Conservation (phyloP, 2,888 invertebrate species). For the Cinara cedri region DNA sequence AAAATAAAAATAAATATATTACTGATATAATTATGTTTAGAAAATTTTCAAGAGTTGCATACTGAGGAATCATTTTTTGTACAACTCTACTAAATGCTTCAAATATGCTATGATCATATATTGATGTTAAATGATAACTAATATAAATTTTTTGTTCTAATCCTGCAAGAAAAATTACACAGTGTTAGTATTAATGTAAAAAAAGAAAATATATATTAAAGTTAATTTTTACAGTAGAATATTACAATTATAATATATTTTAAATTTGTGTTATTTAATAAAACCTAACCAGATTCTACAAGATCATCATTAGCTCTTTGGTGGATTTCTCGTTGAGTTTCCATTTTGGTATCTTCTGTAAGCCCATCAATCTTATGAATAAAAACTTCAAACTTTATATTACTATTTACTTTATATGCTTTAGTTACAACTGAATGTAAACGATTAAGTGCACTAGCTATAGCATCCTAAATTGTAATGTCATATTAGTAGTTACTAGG, state of each 20-base stretch:
- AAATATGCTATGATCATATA: constrained; percentile 99
- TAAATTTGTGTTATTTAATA: background rate
- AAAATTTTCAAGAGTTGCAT: constrained; percentile 95
- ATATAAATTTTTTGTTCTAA: constrained; percentile 81
- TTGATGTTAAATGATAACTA: constrained; percentile 96
- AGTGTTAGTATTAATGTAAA: background rate
- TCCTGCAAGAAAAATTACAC: constrained; percentile 63
- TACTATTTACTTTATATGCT: constrained; percentile 93
- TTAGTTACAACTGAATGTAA: constrained; percentile 91
- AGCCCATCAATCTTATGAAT: constrained; percentile 99
- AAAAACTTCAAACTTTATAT: constrained; percentile 97
- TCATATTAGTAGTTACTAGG: background rate
- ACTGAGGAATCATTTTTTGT: constrained; percentile 96
- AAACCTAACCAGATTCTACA: constrained; percentile 74
- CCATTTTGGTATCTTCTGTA: constrained; percentile 98
- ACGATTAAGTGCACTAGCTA: constrained; percentile 92
- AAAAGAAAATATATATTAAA: background rate
- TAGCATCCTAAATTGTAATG: constrained; percentile 78
- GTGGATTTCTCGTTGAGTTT: constrained; percentile 97
- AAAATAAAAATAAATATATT: constrained; percentile 61
- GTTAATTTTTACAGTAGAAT: background rate
- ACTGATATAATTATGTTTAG: constrained; percentile 97
- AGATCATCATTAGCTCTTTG: constrained; percentile 95
- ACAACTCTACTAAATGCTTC: constrained; percentile 99
- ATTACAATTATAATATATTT: no score